A percentile compares a stretch with the other conserved stretches of the same genome.
Evolutionary conservation across 2,888 invertebrate species (phyloP).

Genomic region (Scaptomyza parva): DNA sequence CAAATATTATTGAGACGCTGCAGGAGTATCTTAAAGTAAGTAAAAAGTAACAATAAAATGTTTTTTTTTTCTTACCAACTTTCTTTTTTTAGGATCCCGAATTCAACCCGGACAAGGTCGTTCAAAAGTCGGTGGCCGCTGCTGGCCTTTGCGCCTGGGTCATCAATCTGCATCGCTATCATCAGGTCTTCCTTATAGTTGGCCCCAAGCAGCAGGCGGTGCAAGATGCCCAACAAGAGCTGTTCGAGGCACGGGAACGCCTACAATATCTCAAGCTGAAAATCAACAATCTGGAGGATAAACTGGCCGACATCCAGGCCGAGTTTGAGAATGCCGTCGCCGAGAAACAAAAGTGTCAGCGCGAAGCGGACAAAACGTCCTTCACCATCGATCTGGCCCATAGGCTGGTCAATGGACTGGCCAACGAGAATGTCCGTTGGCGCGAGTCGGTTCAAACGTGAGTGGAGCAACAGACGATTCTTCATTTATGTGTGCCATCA

Average conservation of each 20-base stretch:
- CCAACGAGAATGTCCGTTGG: constrained; percentile 91
- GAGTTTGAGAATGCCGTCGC: constrained; percentile 95
- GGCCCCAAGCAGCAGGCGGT: constrained; percentile 96
- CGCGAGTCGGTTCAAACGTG: constrained; percentile 83
- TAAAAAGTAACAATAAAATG: background rate
- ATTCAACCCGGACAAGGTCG: constrained; percentile 93
- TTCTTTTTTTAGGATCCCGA: constrained; percentile 87
- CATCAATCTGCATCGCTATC: constrained; percentile 95
- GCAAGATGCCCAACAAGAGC: constrained; percentile 93
- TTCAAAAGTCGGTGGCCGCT: constrained; percentile 95
- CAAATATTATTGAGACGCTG: constrained; percentile 92
- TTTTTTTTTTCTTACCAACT: background rate
- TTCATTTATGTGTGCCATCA: constrained; percentile 72
- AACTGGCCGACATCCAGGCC: constrained; percentile 90
- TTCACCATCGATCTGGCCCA: constrained; percentile 96
- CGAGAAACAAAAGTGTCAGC: constrained; percentile 95
- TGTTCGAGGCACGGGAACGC: constrained; percentile 92
- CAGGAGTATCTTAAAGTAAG: constrained; percentile 84
- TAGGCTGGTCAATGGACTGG: constrained; percentile 95
- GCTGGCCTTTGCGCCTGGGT: constrained; percentile 98
- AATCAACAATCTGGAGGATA: constrained; percentile 89
- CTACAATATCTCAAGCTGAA: constrained; percentile 91
- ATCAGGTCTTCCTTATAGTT: constrained; percentile 95
- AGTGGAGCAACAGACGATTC: constrained; percentile 31
- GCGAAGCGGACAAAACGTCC: constrained; percentile 96